Conservation (phyloP, 2,888 invertebrate species). For the Dimorphilus gyrociliatus region DNA sequence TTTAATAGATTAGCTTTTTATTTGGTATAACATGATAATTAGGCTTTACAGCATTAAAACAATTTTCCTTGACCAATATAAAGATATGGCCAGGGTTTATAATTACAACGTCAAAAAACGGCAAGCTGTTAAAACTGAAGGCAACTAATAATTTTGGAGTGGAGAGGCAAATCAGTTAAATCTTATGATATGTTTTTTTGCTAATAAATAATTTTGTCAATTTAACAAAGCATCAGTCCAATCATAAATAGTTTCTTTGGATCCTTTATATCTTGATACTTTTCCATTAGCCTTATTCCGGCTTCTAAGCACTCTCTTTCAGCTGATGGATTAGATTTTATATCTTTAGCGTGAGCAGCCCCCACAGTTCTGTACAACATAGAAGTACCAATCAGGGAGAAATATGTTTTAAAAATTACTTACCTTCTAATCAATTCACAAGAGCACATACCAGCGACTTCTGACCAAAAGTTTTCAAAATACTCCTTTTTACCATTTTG, state of each 20-base stretch:
- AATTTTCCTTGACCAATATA: conserved; percentile 9
- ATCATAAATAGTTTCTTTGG: conserved; percentile 14
- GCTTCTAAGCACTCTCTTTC: conserved; percentile 16
- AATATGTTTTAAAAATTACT: background rate
- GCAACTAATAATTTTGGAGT: no score
- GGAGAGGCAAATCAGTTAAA: no score
- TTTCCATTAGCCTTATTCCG: conserved; percentile 15
- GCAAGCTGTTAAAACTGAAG: conserved; percentile 44
- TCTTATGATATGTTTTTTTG: no score
- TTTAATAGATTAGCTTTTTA: no score
- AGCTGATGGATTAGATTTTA: conserved; percentile 11
- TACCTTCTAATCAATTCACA: conserved; percentile 21
- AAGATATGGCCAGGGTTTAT: conserved; percentile 83
- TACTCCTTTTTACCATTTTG: conserved; percentile 9
- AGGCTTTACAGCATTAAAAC: no score
- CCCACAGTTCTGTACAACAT: conserved; percentile 15
- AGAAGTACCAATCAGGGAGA: background rate
- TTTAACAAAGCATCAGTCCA: conserved; percentile 15
- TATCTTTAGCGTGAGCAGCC: conserved; percentile 15
- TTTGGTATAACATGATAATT: no score
- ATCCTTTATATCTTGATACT: conserved; percentile 13
- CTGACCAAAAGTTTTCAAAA: conserved; percentile 12
- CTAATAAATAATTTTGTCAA: no score
- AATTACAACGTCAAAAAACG: conserved; percentile 93
- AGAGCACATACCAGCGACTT: conserved; percentile 18